A percentile compares a stretch with the other conserved stretches of the same genome.
phyloP scores from a whole-genome alignment of 2,113 vertebrate species.

The Dasyurus viverrinus region DNA sequence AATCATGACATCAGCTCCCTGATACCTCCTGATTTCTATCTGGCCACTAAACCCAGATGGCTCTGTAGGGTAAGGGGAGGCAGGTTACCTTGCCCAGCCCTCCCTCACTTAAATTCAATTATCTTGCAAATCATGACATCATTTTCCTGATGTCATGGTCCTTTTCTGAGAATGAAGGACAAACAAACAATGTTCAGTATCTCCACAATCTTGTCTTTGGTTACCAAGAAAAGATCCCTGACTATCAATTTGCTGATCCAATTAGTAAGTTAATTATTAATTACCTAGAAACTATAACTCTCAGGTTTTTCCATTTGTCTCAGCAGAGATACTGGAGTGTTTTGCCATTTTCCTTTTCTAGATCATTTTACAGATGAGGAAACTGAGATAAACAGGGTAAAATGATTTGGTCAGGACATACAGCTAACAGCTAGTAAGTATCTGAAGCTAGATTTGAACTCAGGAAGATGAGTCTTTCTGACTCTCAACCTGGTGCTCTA shows the following conservation, averaged over 20 bases:
- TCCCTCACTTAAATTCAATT: no score
- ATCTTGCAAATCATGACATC: no score
- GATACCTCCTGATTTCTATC: no score
- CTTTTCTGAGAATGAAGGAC: no score
- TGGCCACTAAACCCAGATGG: no score
- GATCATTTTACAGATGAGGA: background rate
- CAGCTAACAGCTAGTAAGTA: background rate
- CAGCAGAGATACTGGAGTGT: background rate
- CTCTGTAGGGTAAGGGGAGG: no score
- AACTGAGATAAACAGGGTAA: background rate
- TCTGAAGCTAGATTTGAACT: background rate
- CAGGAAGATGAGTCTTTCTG: background rate
- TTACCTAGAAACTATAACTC: background rate
- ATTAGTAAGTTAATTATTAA: background rate
- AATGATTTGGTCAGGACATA: background rate
- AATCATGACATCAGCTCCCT: no score
- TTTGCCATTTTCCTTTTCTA: background rate
- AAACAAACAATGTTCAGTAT: background rate
- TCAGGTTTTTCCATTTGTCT: background rate
- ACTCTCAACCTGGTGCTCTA: background rate
- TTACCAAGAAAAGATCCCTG: background rate
- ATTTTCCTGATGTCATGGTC: no score
- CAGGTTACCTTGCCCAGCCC: no score
- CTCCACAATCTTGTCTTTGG: no score
- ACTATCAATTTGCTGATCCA: background rate